Evolutionary conservation across 2,113 vertebrate genomes (phyloP), one percentile per base, ranked within the genome.

Genomic region (Gobio gobio): DNA sequence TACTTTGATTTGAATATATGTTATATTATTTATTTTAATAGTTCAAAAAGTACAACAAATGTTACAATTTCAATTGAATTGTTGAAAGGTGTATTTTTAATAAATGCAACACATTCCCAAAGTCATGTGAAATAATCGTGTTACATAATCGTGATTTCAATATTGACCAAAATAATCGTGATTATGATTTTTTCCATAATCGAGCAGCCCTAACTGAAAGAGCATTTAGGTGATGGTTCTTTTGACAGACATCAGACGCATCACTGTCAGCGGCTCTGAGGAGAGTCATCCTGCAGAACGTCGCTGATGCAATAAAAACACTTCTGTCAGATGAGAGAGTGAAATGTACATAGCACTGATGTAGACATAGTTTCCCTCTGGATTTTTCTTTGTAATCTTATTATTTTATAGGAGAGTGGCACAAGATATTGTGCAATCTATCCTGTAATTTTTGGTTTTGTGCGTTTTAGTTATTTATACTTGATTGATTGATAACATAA

Each of bases 241-340:
- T 73, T 70, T 81, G 79, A 68, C 49, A n/a, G 29, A 73, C 33
- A 73, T 83, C 81, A 83, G 72, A 73, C 40, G 1, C 51, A 70
- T 83, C 80, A 20, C 51, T 56, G 81, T 83, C 81, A 83, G 81
- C 24, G 12, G 33, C 66, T 70, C 66, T 40, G 33, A 68, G 16
- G 33, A 36, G 16, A 18, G 13, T 66, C 14, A 36, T 68, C 33
- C 66, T 40, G 33, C 33, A 40, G 66, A 43, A 43, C 74, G 22
- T 22, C 16, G 5, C 24, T 75, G 14, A 75, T 75, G 14, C 73
- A 75, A 18, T 29, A 49, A 49, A 24, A 49, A 54, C 14, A 18
- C 45, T 18, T 47, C 7, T 16, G 73, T 3, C 73, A 75, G 24
- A 0, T 18, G 73, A 29, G 14, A 54, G 73, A 75, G 29, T 75